Evolutionary conservation across 23 tunicate species (phyloP).

Genomic region (Halocynthia aurantium): DNA sequence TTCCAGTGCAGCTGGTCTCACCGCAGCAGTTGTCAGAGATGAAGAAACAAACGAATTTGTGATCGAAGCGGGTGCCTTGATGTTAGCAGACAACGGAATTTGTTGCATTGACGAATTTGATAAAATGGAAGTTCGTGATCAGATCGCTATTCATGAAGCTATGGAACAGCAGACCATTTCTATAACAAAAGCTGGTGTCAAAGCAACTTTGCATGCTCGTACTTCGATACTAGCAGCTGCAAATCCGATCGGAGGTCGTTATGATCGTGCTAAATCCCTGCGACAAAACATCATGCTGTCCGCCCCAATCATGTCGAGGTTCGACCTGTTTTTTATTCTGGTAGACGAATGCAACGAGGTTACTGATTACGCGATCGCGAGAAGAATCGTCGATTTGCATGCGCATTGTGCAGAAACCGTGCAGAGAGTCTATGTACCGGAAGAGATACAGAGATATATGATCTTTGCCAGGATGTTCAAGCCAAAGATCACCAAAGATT

Average conservation of each 20-base stretch:
- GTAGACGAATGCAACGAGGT: conserved; percentile 99
- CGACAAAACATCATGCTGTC: conserved; percentile 93
- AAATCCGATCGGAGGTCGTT: conserved; percentile 98
- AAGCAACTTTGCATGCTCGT: conserved; percentile 92
- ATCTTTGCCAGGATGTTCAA: conserved; percentile 89
- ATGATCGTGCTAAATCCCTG: conserved; percentile 88
- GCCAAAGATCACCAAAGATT: conserved; percentile 87
- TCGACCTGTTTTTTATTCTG: conserved; percentile 91
- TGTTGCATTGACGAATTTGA: conserved; percentile 99
- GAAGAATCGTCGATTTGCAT: conserved; percentile 89
- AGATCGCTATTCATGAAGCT: conserved; percentile 99
- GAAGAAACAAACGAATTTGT: conserved; percentile 96
- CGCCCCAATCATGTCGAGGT: conserved; percentile 99
- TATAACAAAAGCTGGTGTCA: conserved; percentile 98
- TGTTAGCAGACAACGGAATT: conserved; percentile 97
- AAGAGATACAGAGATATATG: conserved; percentile 86
- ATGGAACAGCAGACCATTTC: conserved; percentile 99
- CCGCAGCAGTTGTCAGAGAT: conserved; percentile 97
- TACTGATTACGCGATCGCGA: conserved; percentile 95
- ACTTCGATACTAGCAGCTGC: conserved; percentile 99
- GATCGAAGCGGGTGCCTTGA: conserved; percentile 96
- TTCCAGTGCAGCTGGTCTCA: conserved; percentile 96
- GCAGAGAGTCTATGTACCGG: conserved; percentile 60
- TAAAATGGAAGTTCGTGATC: conserved; percentile 94
- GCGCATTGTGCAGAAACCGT: conserved; percentile 58